phyloP scores from a whole-genome alignment of 2,888 invertebrate genomes.

The Altica lythri region DNA sequence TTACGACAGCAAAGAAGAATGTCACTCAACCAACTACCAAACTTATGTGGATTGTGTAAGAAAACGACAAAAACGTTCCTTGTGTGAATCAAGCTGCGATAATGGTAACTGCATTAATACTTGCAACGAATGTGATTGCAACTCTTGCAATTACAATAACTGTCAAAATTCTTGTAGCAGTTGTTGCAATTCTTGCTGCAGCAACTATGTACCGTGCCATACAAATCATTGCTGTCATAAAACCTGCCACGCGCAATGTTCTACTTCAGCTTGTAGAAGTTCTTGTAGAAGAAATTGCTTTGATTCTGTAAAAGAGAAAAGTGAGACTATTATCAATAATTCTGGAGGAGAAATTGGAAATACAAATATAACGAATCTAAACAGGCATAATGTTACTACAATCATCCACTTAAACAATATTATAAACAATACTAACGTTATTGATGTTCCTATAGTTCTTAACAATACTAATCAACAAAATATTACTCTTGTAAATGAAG shows the following conservation, averaged over 20 bases:
- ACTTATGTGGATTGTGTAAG: slow-evolving; percentile 51
- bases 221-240: slow-evolving; percentile 53
- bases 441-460: slow-evolving; percentile 54
- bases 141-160: slow-evolving; percentile 44
- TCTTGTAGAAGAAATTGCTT: slow-evolving; percentile 48
- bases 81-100: slow-evolving; percentile 33
- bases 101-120: slow-evolving; percentile 41
- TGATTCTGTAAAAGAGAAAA: slow-evolving; percentile 31
- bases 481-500: slow-evolving; percentile 44
- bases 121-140: slow-evolving; percentile 49
- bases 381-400: slow-evolving; percentile 54
- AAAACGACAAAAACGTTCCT: slow-evolving; percentile 44
- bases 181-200: slow-evolving; percentile 46
- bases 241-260: slow-evolving; percentile 53
- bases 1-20: slow-evolving; percentile 36
- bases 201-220: slow-evolving; percentile 43
- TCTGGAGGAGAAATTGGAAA: slow-evolving; percentile 2
- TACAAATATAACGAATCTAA: slow-evolving; percentile 28
- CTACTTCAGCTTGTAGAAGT: slow-evolving; percentile 47
- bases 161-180: slow-evolving; percentile 36
- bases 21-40: slow-evolving; percentile 48
- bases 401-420: slow-evolving; percentile 55
- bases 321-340: slow-evolving; percentile 5
- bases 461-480: slow-evolving; percentile 56
- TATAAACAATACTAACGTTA: slow-evolving; percentile 55